Evolutionary conservation across 2,113 vertebrate species (phyloP).

Genomic region (Sebastes schlegelii): DNA sequence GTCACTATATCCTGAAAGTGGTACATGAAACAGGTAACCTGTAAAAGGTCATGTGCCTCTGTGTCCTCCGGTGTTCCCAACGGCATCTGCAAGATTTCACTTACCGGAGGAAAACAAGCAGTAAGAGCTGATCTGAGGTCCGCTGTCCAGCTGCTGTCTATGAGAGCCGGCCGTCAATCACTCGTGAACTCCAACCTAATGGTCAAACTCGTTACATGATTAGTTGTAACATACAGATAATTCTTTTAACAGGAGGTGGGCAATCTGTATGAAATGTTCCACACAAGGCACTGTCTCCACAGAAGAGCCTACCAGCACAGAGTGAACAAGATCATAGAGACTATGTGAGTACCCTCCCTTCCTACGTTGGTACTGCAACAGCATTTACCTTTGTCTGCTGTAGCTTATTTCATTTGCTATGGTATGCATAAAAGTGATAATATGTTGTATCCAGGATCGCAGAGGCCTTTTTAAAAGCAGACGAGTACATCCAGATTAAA

Average conservation of each 20-base stretch:
- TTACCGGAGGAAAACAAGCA: too few species aligned
- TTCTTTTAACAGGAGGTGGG: constrained; percentile 85
- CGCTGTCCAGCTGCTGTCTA: too few species aligned
- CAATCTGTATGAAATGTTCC: constrained; percentile 93
- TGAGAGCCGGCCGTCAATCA: too few species aligned
- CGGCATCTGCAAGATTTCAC: too few species aligned
- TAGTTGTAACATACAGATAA: background rate
- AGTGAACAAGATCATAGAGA: constrained; percentile 88
- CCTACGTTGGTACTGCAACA: background rate
- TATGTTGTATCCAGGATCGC: constrained; percentile 85
- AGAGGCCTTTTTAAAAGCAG: constrained; percentile 89
- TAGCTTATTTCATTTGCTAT: background rate
- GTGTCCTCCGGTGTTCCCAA: too few species aligned
- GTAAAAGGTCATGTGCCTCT: too few species aligned
- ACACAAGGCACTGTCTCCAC: constrained; percentile 88
- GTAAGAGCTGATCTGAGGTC: too few species aligned
- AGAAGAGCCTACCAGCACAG: constrained; percentile 92
- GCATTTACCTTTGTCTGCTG: background rate
- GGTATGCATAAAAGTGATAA: background rate
- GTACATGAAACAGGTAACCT: too few species aligned
- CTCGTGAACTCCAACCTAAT: too few species aligned
- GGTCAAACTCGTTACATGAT: background rate
- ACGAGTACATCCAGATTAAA: constrained; percentile 80
- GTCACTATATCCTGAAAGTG: too few species aligned
- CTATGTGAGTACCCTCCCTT: constrained; percentile 85